Base-by-base conservation (phyloP, 2,888 invertebrate genomes). In the Hirtodrosophila trivittata region DNA sequence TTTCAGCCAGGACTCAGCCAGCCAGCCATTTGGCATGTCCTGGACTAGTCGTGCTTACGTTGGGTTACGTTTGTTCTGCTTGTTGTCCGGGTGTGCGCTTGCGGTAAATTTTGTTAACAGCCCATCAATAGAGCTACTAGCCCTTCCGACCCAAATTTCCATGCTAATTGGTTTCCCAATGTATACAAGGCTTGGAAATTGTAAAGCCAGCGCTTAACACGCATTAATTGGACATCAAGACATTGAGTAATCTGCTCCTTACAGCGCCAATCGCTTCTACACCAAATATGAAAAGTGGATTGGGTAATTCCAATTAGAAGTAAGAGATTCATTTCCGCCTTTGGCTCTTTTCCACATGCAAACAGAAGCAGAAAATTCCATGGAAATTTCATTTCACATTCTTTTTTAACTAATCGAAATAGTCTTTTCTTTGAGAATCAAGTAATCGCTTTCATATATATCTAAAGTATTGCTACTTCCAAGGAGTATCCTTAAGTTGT, bases 111-210 rank as follows among this genome's bases (percentile, higher is more conserved):
- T 62, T 64, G 66, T 77, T 80, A 68, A 57, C 81, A 60, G 63
- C 45, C 58, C 73, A 73, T 80, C 84, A 80, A 77, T 83, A 65
- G 60, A 56, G 58, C n/a, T 46, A 55, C 59, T 5, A 28, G 43
- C 33, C 38, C 41, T 57, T 54, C 35, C 63, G 67, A 68, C 58
- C 68, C 51, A 60, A 64, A 75, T 81, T 68, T 81, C 70, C 68
- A 75, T 77, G 78, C 73, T 80, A 80, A 80, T 80, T 84, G 84
- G 75, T 67, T 72, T 66, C 47, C 43, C 66, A 75, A 73, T 67
- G 72, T 58, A 13, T 42, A 67, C 67, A 66, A 57, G 57, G 38
- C 28, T 38, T 51, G 42, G 45, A 69, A 73, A 63, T 63, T 75
- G 76, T 70, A 52, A 73, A 58, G 66, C 65, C 26, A 39, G 56